Percentiles rank a stretch among this genome's conserved stretches.
phyloP scores from a whole-genome alignment of 2,113 vertebrate species.

The Ramphastos sulfuratus region DNA sequence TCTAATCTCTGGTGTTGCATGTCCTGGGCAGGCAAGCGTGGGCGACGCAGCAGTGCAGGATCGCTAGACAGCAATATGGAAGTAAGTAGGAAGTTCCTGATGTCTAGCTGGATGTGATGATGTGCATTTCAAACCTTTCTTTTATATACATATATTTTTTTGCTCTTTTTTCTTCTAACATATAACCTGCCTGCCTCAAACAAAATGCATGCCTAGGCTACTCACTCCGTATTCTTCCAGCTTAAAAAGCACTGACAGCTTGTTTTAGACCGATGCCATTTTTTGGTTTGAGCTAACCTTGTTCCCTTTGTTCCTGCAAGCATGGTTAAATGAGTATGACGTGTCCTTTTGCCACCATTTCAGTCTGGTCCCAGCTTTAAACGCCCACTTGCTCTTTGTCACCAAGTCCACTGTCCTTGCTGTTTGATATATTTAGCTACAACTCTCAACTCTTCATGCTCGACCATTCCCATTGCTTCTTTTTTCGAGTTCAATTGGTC shows the following conservation, averaged over 20 bases:
- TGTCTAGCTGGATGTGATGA: conserved; percentile 86
- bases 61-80: conserved; percentile 99
- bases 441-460: conserved; percentile 59
- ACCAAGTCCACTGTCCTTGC: conserved; percentile 62
- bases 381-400: conserved; percentile 70
- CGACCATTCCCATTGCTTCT: conserved; percentile 68
- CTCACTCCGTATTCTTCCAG: conserved; percentile 79
- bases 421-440: conserved; percentile 63
- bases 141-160: conserved; percentile 70
- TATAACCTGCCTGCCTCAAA: conserved; percentile 79
- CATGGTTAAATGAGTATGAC: conserved; percentile 86
- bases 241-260: conserved; percentile 76
- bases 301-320: conserved; percentile 79
- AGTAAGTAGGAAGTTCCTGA: conserved; percentile 91
- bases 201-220: conserved; percentile 92
- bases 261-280: conserved; percentile 74
- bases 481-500: conserved; percentile 67
- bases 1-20: conserved; percentile 98
- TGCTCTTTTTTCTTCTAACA: conserved; percentile 76
- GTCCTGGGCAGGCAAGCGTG: conserved; percentile 99
- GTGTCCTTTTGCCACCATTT: conserved; percentile 70
- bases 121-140: conserved; percentile 81
- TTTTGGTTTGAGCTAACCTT: conserved; percentile 77
- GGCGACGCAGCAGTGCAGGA: conserved; percentile 99
- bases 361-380: conserved; percentile 64